Evolutionary conservation across 2,113 vertebrate species (phyloP).

Genomic region (Tachycineta bicolor): DNA sequence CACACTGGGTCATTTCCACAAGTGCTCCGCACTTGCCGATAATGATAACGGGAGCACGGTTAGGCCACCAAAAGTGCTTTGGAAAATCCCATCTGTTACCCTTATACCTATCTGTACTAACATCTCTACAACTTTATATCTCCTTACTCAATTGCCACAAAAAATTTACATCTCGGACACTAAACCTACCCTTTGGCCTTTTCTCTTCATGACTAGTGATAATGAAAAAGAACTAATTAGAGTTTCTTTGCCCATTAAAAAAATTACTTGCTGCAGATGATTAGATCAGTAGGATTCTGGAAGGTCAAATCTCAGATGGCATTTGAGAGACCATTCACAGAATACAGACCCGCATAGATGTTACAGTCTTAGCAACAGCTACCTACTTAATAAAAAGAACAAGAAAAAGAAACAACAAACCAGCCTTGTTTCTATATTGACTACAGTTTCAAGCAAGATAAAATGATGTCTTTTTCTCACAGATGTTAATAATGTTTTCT

Average conservation of each 20-base stretch:
- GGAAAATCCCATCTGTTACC: neutral
- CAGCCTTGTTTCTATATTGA: neutral
- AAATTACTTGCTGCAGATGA: neutral
- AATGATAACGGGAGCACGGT: neutral
- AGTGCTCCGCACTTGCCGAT: neutral
- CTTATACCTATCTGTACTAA: neutral
- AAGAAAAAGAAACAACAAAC: neutral
- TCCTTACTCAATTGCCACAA: neutral
- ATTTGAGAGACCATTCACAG: neutral
- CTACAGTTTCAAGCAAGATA: constrained; percentile 22
- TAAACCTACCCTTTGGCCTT: neutral
- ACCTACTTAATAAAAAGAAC: neutral
- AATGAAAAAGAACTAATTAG: constrained; percentile 28
- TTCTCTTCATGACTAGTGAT: neutral
- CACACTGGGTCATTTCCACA: neutral
- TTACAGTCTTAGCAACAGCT: neutral
- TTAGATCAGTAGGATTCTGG: neutral
- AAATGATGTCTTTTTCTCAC: constrained; percentile 8
- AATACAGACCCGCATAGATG: neutral
- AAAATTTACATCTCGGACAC: neutral
- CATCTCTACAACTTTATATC: neutral
- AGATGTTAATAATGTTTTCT: neutral
- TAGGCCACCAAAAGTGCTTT: neutral
- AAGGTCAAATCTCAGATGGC: neutral
- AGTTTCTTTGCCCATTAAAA: constrained; percentile 7